Conservation (phyloP, 2,888 invertebrate genomes). For the Apotomis turbidana region DNA sequence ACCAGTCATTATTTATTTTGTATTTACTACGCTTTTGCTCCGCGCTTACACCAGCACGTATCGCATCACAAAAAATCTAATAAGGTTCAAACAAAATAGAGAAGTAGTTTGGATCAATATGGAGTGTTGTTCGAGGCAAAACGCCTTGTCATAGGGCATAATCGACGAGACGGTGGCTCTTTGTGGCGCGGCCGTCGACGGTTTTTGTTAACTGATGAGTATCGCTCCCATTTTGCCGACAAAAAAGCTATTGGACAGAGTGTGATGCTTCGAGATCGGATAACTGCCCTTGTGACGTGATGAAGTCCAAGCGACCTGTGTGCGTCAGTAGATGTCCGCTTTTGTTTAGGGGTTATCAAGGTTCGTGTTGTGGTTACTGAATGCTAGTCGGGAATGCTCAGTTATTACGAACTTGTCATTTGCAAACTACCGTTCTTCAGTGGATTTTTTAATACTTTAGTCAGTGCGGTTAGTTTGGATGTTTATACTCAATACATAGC, state of each 20-base stretch:
- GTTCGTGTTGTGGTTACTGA: too few relatives aligned
- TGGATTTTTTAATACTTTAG: too few relatives aligned
- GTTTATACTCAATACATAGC: too few relatives aligned
- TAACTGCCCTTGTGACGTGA: conserved; percentile 39
- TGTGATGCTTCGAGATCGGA: conserved; percentile 40
- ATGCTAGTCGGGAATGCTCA: too few relatives aligned
- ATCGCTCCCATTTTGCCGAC: conserved; percentile 79
- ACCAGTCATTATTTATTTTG: conserved; percentile 3
- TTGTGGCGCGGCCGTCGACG: conserved; percentile 75
- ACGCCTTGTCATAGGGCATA: conserved; percentile 82
- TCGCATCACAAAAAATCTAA: conserved; percentile 70
- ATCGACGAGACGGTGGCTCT: conserved; percentile 81
- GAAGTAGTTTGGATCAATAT: conserved; percentile 82
- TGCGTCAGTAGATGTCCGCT: neutral
- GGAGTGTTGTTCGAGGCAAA: conserved; percentile 78
- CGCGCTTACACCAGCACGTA: conserved; percentile 32
- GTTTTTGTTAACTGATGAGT: conserved; percentile 82
- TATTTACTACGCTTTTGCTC: conserved; percentile 29
- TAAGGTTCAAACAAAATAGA: conserved; percentile 78
- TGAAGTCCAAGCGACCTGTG: conserved; percentile 18
- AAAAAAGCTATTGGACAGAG: conserved; percentile 66
- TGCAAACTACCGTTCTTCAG: too few relatives aligned
- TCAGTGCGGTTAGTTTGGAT: too few relatives aligned
- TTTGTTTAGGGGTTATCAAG: neutral
- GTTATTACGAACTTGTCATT: too few relatives aligned